Evolutionary conservation across 2,113 vertebrate genomes (phyloP).

Genomic region (Cottus gobio): DNA sequence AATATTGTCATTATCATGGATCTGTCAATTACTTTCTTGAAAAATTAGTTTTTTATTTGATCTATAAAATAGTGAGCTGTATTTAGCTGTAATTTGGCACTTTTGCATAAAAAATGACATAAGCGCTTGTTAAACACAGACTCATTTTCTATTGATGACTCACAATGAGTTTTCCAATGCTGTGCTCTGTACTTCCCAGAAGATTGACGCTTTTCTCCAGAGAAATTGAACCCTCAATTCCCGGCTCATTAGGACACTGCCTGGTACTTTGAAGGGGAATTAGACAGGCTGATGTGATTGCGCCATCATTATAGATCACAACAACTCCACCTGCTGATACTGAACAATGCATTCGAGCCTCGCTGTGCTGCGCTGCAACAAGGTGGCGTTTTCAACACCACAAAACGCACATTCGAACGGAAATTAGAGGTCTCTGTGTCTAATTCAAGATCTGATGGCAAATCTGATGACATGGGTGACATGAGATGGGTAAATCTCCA

Average conservation of each 20-base stretch:
- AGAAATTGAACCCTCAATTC: not conserved
- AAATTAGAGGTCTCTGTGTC: slow-evolving; percentile 40
- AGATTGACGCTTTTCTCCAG: not conserved
- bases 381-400: not conserved
- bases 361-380: not conserved
- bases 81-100: not conserved
- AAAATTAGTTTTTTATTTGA: not conserved
- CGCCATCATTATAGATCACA: not conserved
- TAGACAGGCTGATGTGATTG: slow-evolving; percentile 2
- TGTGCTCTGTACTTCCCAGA: not conserved
- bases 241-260: slow-evolving; percentile 30
- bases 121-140: not conserved
- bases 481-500: slow-evolving; percentile 49
- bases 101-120: not conserved
- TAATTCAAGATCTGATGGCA: slow-evolving; percentile 60
- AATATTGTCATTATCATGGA: not conserved
- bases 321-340: slow-evolving; percentile 11
- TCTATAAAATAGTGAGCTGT: not conserved
- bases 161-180: not conserved
- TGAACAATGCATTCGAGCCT: not conserved
- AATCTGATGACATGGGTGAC: slow-evolving; percentile 58
- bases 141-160: not conserved
- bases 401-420: not conserved
- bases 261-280: slow-evolving; percentile 19
- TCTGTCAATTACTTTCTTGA: not conserved